phyloP scores from a whole-genome alignment of 2,888 invertebrate genomes.

The Cerastis rubricosa region DNA sequence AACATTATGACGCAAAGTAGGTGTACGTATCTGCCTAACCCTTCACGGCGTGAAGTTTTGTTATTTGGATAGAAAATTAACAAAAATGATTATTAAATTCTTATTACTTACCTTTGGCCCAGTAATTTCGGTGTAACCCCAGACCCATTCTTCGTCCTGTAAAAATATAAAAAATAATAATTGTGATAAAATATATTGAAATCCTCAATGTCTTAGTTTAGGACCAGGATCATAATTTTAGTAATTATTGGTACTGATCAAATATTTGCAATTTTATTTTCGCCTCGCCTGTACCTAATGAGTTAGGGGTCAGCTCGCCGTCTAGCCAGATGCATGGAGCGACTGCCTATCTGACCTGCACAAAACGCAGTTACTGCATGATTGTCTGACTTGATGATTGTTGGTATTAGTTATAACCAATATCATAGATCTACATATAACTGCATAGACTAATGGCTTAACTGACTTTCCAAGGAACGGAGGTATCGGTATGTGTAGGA shows the following conservation, averaged over 20 bases:
- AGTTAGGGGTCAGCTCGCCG: background rate
- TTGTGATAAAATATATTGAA: background rate
- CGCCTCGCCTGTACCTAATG: background rate
- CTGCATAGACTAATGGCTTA: background rate
- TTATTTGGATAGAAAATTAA: background rate
- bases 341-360: background rate
- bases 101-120: background rate
- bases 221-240: background rate
- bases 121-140: conserved; percentile 10
- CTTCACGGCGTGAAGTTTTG: background rate
- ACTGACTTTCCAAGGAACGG: background rate
- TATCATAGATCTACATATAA: too few relatives aligned
- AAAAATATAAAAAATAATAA: background rate
- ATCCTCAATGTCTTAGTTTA: too few relatives aligned
- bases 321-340: background rate
- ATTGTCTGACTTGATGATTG: too few relatives aligned
- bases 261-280: background rate
- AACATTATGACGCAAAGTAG: too few relatives aligned
- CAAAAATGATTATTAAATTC: background rate
- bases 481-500: background rate
- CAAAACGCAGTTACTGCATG: background rate
- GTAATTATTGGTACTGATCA: background rate
- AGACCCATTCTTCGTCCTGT: conserved; percentile 20
- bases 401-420: too few relatives aligned
- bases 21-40: too few relatives aligned